Percentiles rank a stretch among this genome's conserved stretches.
These are phyloP conservation scores for Drepanosiphum platanoidis DNA, from an alignment of 2,888 invertebrate genomes.

Conservation along the genomic window DNA sequence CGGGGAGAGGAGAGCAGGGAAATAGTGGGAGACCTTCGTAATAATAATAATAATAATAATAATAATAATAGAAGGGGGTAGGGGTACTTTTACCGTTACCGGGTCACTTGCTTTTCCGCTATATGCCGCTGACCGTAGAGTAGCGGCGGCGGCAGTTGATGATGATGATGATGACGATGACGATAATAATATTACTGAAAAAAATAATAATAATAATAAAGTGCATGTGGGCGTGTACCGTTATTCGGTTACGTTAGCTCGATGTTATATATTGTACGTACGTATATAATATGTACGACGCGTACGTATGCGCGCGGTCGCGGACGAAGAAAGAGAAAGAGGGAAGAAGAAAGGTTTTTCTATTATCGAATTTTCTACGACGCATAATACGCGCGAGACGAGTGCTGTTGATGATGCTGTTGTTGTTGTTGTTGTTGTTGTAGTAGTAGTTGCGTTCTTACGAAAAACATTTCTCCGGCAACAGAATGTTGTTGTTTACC, in stretches of 20 bases:
- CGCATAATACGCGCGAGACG: no score
- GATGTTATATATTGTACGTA: no score
- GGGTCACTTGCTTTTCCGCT: slow-evolving; percentile 61
- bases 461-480: slow-evolving; percentile 15
- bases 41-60: slow-evolving; percentile 12
- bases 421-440: no score
- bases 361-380: slow-evolving; percentile 57
- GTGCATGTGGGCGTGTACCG: slow-evolving; percentile 59
- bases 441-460: background rate
- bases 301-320: no score
- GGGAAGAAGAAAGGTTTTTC: slow-evolving; percentile 53
- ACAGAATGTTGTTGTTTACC: slow-evolving; percentile 44
- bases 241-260: slow-evolving; percentile 60
- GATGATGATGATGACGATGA: background rate
- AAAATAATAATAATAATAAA: slow-evolving; percentile 52
- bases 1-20: background rate
- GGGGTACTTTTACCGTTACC: slow-evolving; percentile 59
- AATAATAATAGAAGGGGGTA: background rate
- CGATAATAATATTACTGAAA: slow-evolving; percentile 36
- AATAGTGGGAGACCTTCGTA: slow-evolving; percentile 22
- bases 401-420: no score
- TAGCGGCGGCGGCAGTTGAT: slow-evolving; percentile 3
- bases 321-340: slow-evolving; percentile 30
- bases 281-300: no score
- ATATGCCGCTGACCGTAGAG: slow-evolving; percentile 49